Evolutionary conservation across 2,797 vertebrate species (phyloP).

Genomic region (Zenarchopterus dispar): DNA sequence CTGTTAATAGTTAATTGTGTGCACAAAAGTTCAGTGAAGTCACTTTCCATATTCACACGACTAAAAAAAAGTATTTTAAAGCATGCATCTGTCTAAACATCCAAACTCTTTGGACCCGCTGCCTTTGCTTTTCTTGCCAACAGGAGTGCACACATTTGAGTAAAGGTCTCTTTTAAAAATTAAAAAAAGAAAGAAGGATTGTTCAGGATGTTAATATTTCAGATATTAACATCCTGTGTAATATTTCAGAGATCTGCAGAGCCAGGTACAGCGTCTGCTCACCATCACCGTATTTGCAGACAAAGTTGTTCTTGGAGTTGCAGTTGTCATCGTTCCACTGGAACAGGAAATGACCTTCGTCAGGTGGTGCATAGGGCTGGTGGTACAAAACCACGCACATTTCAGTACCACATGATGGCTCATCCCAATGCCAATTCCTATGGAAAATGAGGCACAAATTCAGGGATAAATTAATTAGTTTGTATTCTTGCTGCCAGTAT

Average conservation of each 20-base stretch:
- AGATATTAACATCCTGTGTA: not conserved
- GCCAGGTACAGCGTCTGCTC: constrained; percentile 36
- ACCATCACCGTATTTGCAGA: constrained; percentile 96
- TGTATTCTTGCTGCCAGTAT: no score
- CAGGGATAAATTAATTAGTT: not conserved
- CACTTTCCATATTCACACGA: no score
- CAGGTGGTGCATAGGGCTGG: constrained; percentile 83
- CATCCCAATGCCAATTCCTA: constrained; percentile 94
- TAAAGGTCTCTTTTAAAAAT: no score
- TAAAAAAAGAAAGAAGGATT: no score
- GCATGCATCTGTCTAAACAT: no score
- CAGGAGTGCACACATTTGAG: no score
- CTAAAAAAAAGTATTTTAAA: no score
- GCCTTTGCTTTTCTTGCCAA: no score
- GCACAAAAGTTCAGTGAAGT: no score
- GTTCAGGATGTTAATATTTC: no score
- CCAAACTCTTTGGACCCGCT: no score
- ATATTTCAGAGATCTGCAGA: constrained; percentile 11
- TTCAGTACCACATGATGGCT: constrained; percentile 92
- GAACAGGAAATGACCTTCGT: constrained; percentile 86
- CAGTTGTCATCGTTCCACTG: constrained; percentile 95
- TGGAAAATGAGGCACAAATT: constrained; percentile 25
- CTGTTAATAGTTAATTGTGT: not conserved
- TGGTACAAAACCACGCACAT: constrained; percentile 92
- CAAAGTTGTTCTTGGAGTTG: constrained; percentile 94